Evolutionary conservation across 2,888 invertebrate species (phyloP), one percentile per base, ranked within the genome.

Genomic region (Lasioglossum zephyrum): DNA sequence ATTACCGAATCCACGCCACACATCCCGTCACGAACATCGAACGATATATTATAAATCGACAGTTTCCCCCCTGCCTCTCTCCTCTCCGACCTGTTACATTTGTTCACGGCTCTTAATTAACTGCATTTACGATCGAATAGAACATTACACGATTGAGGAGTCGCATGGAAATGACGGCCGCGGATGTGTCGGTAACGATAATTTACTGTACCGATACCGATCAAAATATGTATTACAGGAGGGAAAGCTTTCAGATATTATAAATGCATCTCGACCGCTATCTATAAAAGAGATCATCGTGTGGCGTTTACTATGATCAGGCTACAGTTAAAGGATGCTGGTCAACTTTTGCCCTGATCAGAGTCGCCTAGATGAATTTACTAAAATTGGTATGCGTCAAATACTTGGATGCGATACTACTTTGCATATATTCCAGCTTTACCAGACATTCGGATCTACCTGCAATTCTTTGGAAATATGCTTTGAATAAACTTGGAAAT

Each of bases 81-180:
- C 9, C 11, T 0, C 11, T 8, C n/a, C 57, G 70, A 36, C 63
- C 41, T 16, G 84, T 69, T 70, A 77, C 77, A 77, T 84, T 77
- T 77, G 82, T 84, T 77, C 39, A 41, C 39, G 60, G 69, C 39
- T 57, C 39, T 53, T 82, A 84, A 84, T 84, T 84, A 84, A 84
- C 82, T 57, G 39, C 41, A 69, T 60, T 82, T n/a, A 41, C 26
- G 82, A 31, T 13, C 70, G 49, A 70, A 82, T 49, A 73, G 77
- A 77, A 82, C 69, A 74, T 82, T 60, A 77, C 82, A 36, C 41
- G 82, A 70, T 39, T 73, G 73, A 74, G 57, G 41, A 77, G 36
- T 69, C 60, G 31, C 26, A 18, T 82, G 82, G 39, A 47, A 41
- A 39, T 82, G 73, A 83, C 76, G 26, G 36, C n/a, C 26, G 39